Evolutionary conservation across 1,140 invertebrate genomes (phyloP).

Genomic region (Atta colombica): DNA sequence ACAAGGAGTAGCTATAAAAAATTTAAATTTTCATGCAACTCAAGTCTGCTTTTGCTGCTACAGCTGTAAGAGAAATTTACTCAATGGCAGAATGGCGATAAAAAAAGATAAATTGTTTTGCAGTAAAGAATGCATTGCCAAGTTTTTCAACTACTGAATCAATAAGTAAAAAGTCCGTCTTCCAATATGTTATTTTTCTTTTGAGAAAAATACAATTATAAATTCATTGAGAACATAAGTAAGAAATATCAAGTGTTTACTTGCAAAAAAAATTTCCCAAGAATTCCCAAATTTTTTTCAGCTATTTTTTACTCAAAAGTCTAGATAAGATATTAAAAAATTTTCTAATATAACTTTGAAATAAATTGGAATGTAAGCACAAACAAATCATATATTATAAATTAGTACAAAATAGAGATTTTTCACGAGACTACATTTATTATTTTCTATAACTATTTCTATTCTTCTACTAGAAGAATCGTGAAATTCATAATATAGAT

Average conservation of each 20-base stretch:
- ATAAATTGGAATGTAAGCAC: too few species aligned
- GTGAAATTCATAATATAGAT: too few species aligned
- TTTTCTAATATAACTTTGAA: too few species aligned
- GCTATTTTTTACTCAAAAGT: too few species aligned
- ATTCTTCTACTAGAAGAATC: too few species aligned
- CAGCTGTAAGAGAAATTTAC: conserved; percentile 90
- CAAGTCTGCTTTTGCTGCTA: conserved; percentile 92
- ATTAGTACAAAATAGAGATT: too few species aligned
- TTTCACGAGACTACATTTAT: too few species aligned
- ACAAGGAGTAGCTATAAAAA: conserved; percentile 91
- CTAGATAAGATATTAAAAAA: too few species aligned
- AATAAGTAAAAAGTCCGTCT: not conserved
- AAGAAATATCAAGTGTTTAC: conserved; percentile 7
- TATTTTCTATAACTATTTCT: too few species aligned
- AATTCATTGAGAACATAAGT: not conserved
- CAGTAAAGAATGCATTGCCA: conserved; percentile 86
- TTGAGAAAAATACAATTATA: not conserved
- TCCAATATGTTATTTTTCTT: conserved; percentile 6
- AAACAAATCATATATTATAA: too few species aligned
- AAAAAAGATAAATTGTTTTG: conserved; percentile 91
- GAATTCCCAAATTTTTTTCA: too few species aligned
- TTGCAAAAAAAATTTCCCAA: too few species aligned
- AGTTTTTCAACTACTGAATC: conserved; percentile 67
- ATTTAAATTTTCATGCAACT: conserved; percentile 92
- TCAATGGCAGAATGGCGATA: conserved; percentile 89